phyloP scores from a whole-genome alignment of 1,140 invertebrate genomes.

The Leucophenga varia region DNA sequence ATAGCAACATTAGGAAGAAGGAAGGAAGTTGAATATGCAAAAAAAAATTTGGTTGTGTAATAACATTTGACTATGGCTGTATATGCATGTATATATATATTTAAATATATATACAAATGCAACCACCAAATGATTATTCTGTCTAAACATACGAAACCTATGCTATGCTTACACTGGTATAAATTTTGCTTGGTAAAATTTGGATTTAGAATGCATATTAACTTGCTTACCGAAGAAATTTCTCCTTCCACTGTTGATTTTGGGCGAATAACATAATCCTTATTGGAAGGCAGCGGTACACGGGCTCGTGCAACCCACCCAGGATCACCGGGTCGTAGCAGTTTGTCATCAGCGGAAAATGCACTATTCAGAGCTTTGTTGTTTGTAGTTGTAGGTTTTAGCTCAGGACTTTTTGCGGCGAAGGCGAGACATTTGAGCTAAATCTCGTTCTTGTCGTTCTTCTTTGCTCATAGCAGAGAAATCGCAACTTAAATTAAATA shows the following conservation, averaged over 20 bases:
- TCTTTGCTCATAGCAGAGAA: conserved; percentile 86
- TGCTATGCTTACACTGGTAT: too few species aligned
- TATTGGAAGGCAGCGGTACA: conserved; percentile 92
- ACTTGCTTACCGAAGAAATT: conserved; percentile 75
- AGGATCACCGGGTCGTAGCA: conserved; percentile 86
- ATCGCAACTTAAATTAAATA: conserved; percentile 94
- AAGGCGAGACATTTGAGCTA: conserved; percentile 81
- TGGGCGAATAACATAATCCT: conserved; percentile 94
- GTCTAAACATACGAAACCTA: too few species aligned
- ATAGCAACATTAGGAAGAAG: too few species aligned
- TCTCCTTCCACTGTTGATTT: conserved; percentile 87
- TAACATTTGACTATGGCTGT: too few species aligned
- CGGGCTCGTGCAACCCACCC: conserved; percentile 93
- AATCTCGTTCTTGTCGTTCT: conserved; percentile 87
- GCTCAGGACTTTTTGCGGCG: conserved; percentile 60
- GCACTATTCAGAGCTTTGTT: conserved; percentile 65
- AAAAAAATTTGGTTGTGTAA: too few species aligned
- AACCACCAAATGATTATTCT: neutral
- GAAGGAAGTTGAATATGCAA: too few species aligned
- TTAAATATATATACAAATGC: conserved; percentile 1
- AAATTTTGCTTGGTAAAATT: too few species aligned
- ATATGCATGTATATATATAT: neutral
- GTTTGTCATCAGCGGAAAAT: conserved; percentile 43
- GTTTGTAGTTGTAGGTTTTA: conserved; percentile 44
- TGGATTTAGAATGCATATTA: conserved; percentile 16